Evolutionary conservation across 2,888 invertebrate species (phyloP).

Genomic region (Lamellibrachia satsuma): DNA sequence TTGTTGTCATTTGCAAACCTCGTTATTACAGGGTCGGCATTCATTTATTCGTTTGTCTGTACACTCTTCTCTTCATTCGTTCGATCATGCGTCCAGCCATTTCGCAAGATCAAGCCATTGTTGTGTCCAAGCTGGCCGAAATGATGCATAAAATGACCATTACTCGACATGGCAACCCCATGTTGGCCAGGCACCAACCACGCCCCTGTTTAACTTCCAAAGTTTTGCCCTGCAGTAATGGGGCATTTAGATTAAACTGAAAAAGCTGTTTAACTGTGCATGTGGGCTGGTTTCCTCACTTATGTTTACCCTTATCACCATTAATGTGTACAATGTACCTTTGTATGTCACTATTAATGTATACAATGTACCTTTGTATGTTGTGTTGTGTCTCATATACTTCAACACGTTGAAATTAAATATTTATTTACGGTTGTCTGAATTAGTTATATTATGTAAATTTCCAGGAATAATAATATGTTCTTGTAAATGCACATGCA

Average conservation of each 20-base stretch:
- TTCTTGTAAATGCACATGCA: no score
- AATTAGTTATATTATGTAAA: no score
- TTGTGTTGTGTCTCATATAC: neutral
- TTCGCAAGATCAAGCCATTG: constrained; percentile 12
- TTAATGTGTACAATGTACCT: neutral
- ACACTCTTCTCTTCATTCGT: neutral
- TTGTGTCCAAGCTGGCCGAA: neutral
- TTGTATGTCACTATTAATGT: neutral
- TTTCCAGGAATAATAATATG: no score
- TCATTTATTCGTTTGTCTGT: neutral
- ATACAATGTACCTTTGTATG: neutral
- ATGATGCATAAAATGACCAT: constrained; percentile 11
- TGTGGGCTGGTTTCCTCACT: neutral
- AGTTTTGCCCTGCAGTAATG: neutral
- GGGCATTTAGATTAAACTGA: neutral
- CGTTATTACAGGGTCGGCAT: constrained; percentile 7
- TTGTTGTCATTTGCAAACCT: constrained; percentile 13
- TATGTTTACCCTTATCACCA: neutral
- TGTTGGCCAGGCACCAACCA: neutral
- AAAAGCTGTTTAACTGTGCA: neutral
- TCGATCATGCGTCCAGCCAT: neutral
- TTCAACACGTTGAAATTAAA: neutral
- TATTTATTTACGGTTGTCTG: neutral
- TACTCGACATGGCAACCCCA: neutral
- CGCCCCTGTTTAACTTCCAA: constrained; percentile 13